Evolutionary conservation across 2,888 invertebrate genomes (phyloP), one percentile per base, ranked within the genome.

Genomic region (Xestobium rufovillosum): DNA sequence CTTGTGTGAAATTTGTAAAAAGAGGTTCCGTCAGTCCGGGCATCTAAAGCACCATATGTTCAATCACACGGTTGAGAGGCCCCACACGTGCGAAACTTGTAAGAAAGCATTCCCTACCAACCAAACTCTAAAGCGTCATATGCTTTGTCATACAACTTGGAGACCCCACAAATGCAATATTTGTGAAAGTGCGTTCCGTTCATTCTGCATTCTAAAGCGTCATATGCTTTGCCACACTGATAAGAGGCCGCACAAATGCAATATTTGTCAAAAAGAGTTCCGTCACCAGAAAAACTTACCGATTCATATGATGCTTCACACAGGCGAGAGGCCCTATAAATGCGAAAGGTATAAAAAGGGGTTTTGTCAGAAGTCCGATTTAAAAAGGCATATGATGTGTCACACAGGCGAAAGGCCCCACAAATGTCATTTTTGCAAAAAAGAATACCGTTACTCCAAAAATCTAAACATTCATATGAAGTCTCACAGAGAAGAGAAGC

Each of bases 171-270:
- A 19, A 19, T 19, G 23, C 23, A 19, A 19, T 19, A 19, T 19
- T 8, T 19, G 23, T n/a, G 23, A 19, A 8, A 19, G 23, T 8
- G 6, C 23, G 23, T 19, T 19, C n/a, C 6, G 6, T 19, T n/a
- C 6, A n/a, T 6, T 8, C 6, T 19, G 6, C n/a, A n/a, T 8
- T 19, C n/a, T 19, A 19, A 19, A 19, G n/a, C 23, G 6, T 8
- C 23, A 19, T n/a, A 8, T n/a, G 23, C n/a, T n/a, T n/a, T 8
- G n/a, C 6, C 23, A 19, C 23, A 6, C 23, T n/a, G n/a, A 6
- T n/a, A n/a, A 19, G 23, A 19, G 23, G n/a, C 23, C 23, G n/a
- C n/a, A 19, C n/a, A n/a, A 19, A 19, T 19, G 23, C n/a, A 19
- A 19, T n/a, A n/a, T 19, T 19, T 19, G 23, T 19, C 6, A n/a